phyloP scores from a whole-genome alignment of 2,888 invertebrate genomes.

The Embidobia sp. region DNA sequence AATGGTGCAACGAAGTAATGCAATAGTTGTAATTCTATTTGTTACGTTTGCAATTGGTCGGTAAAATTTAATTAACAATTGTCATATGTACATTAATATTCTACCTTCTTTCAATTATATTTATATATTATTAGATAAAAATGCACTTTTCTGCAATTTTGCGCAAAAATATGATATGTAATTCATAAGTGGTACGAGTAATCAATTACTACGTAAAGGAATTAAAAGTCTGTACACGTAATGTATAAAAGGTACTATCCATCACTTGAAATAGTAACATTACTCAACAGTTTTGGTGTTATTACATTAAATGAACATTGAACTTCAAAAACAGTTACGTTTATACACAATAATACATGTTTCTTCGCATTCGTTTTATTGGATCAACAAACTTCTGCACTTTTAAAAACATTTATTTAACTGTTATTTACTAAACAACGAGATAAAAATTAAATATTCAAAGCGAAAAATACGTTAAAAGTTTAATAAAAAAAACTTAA shows the following conservation, averaged over 20 bases:
- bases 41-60: neutral
- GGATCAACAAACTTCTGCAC: neutral
- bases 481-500: too few species aligned
- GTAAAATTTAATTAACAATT: conserved; percentile 1
- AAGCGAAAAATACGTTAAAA: too few species aligned
- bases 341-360: too few species aligned
- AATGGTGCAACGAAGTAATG: conserved; percentile 14
- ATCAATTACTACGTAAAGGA: neutral
- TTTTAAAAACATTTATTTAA: neutral
- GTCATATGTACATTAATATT: conserved; percentile 4
- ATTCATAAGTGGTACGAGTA: neutral
- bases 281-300: conserved; percentile 10
- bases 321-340: too few species aligned
- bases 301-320: conserved; percentile 8
- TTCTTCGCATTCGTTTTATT: neutral
- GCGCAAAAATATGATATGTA: conserved; percentile 5
- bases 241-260: neutral
- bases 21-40: conserved; percentile 7
- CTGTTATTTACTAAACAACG: too few species aligned
- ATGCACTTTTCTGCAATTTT: neutral
- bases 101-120: neutral
- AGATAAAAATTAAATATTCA: too few species aligned
- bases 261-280: conserved; percentile 37
- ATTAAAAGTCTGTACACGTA: neutral
- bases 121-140: neutral